Conservation (phyloP, 2,888 invertebrate genomes). For the Clivina fossor region DNA sequence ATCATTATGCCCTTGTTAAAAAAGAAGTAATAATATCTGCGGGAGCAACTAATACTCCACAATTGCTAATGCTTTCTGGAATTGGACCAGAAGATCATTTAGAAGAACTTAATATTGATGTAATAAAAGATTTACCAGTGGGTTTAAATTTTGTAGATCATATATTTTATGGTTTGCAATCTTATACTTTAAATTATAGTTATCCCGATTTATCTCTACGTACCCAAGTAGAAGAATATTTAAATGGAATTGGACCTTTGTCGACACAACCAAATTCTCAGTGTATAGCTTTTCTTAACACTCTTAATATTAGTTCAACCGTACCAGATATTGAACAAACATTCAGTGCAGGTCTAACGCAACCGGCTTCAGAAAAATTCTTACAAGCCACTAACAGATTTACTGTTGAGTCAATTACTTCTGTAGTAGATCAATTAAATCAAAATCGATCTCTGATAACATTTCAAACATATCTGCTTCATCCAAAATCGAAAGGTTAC, state of each 20-base stretch:
- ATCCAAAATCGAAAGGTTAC: conserved; percentile 56
- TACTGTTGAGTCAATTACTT: conserved; percentile 42
- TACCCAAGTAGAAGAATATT: conserved; percentile 37
- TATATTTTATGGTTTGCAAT: conserved; percentile 31
- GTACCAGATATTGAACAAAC: conserved; percentile 44
- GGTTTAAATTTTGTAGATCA: not conserved
- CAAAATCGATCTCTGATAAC: too few species aligned
- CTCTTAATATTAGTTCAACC: conserved; percentile 36
- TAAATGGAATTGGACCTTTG: conserved; percentile 38
- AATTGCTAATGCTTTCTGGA: not conserved
- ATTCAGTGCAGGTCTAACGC: conserved; percentile 32
- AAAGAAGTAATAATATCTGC: not conserved
- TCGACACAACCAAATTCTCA: conserved; percentile 43
- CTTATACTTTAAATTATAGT: conserved; percentile 37
- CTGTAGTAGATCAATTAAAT: conserved; percentile 3
- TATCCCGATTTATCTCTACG: conserved; percentile 10
- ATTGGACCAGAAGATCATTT: not conserved
- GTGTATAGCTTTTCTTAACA: conserved; percentile 35
- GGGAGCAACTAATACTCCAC: not conserved
- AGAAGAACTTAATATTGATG: not conserved
- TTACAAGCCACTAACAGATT: conserved; percentile 40
- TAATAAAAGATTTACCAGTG: conserved; percentile 1
- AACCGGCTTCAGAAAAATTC: conserved; percentile 27
- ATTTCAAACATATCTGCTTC: conserved; percentile 58
- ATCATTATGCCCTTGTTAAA: conserved; percentile 25